Evolutionary conservation across 1,140 invertebrate species (phyloP), one percentile per base, ranked within the genome.

Genomic region (Ceratina calcarata): DNA sequence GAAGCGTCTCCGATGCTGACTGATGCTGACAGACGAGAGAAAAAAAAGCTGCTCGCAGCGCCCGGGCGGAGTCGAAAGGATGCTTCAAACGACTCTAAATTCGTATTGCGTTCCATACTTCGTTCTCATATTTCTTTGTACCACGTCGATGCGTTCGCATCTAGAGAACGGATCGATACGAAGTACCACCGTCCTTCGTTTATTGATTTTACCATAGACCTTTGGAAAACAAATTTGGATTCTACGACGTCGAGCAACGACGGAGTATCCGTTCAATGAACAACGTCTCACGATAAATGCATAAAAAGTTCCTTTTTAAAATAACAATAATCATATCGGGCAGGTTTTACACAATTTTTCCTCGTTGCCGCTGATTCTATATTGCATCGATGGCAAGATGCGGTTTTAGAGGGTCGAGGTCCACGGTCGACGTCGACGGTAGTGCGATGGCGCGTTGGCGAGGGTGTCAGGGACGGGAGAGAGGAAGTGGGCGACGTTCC

Each of bases 321-420:
- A 45, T 45, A 45, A 45, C 7, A 7, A 45, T 10, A 6, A 45
- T 10, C 37, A 6, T 45, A 45, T 45, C 37, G 37, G 37, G 7
- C 37, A 45, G 37, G 37, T 45, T 45, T 10, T 10, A 0, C 0
- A 45, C 37, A 10, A 45, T 8, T 45, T 45, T 45, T 45, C 37
- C 37, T 45, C 37, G 37, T 45, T n/a, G n/a, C n/a, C 37, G 37
- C 37, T 10, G 37, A 6, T 45, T 10, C 2, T 32, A 32, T 6
- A 45, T 0, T 3, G 37, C 55, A 68, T 60, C 20, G 72, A 27
- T 61, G 64, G 61, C 22, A 37, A 71, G 49, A 71, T 22, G 24
- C 37, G 62, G 45, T 55, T 74, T 55, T 37, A 73, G 57, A 68
- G 68, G 79, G 73, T 74, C 72, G 75, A 77, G 75, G 79, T 81